Percentiles rank a stretch among this genome's conserved stretches.
Conservation (phyloP, 64 coral and sea anemone species). For the Actinia tenebrosa region DNA sequence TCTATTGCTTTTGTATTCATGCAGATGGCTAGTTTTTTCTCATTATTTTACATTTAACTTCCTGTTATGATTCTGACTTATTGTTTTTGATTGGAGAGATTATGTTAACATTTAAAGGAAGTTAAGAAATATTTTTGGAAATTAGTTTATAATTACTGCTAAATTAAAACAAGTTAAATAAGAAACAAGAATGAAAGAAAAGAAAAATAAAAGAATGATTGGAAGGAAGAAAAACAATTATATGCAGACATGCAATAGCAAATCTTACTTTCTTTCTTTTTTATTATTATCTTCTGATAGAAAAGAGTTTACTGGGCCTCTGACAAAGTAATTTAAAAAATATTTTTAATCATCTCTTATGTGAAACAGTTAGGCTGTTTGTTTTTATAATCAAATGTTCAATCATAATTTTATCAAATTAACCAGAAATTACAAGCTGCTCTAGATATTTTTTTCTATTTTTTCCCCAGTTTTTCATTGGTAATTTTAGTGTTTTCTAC, state of each 20-base stretch:
- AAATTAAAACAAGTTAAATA: neutral
- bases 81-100: neutral
- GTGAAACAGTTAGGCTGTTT: neutral
- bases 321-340: too few relatives aligned
- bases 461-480: neutral
- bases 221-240: neutral
- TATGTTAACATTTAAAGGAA: neutral
- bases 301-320: too few relatives aligned
- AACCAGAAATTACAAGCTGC: neutral
- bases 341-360: neutral
- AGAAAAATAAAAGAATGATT: neutral
- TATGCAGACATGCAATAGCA: neutral
- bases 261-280: neutral
- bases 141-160: neutral
- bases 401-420: neutral
- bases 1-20: neutral
- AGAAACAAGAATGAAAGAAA: neutral
- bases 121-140: neutral
- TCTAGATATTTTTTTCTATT: neutral
- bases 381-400: neutral
- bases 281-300: too few relatives aligned
- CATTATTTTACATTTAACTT: neutral
- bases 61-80: neutral
- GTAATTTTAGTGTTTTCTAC: neutral
- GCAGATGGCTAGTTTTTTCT: neutral